Evolutionary conservation across 2,113 vertebrate species (phyloP).

Genomic region (Agelaius tricolor): DNA sequence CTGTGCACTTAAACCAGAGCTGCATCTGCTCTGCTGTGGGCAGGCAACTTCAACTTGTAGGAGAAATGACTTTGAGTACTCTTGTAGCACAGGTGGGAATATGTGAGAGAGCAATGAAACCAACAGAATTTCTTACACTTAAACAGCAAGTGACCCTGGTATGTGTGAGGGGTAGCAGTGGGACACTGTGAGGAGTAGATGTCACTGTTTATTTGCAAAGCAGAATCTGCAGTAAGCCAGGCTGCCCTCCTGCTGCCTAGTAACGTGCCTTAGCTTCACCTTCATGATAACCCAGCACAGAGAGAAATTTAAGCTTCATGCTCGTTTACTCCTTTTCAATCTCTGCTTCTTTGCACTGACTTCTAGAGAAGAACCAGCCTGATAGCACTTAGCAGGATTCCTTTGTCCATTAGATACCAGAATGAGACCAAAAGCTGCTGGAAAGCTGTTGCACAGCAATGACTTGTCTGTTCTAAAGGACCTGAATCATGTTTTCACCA

Average conservation of each 20-base stretch:
- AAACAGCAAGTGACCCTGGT: neutral
- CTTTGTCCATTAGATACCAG: neutral
- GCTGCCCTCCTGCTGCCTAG: neutral
- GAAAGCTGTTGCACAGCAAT: neutral
- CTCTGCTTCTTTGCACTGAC: neutral
- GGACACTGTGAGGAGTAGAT: neutral
- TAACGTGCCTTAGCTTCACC: neutral
- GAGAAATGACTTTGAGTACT: neutral
- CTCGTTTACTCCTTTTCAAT: neutral
- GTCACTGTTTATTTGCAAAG: neutral
- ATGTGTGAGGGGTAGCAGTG: neutral
- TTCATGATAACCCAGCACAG: neutral
- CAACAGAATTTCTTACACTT: neutral
- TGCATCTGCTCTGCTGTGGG: neutral
- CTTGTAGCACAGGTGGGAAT: neutral
- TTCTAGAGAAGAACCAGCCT: neutral
- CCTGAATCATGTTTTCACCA: neutral
- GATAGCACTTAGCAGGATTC: neutral
- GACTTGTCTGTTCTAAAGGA: neutral
- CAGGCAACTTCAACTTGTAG: neutral
- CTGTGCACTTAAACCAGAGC: neutral
- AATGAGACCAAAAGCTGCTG: neutral
- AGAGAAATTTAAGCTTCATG: neutral
- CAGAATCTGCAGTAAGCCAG: neutral
- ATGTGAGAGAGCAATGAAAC: neutral